These are phyloP conservation scores for Poeciliopsis turneri DNA, from an alignment of 2,797 vertebrate species.

Conservation along the genomic window DNA sequence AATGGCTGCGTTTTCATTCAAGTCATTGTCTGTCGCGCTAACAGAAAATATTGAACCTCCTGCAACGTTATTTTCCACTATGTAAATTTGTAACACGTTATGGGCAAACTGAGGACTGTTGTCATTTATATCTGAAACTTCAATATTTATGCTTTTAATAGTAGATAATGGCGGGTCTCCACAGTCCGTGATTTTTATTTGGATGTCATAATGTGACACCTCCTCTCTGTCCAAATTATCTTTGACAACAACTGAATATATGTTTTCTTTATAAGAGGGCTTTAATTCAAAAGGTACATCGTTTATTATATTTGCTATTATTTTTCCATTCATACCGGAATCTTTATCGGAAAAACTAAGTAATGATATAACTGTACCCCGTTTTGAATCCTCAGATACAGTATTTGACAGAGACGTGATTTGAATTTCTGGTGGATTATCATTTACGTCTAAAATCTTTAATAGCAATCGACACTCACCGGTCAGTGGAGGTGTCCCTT, in stretches of 20 bases:
- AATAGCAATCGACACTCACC: conserved; percentile 66
- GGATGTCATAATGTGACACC: conserved; percentile 72
- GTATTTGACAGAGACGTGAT: conserved; percentile 67
- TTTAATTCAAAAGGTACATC: conserved; percentile 63
- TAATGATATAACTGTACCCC: conserved; percentile 63
- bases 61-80: conserved; percentile 73
- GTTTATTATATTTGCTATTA: conserved; percentile 33
- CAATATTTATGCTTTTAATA: conserved; percentile 52
- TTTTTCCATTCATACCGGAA: conserved; percentile 52
- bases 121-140: conserved; percentile 76
- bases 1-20: conserved; percentile 65
- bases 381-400: conserved; percentile 68
- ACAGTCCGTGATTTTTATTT: conserved; percentile 79
- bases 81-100: conserved; percentile 67
- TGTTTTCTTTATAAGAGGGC: conserved; percentile 62
- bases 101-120: conserved; percentile 70
- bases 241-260: conserved; percentile 56
- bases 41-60: conserved; percentile 65
- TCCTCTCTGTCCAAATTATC: conserved; percentile 77
- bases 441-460: conserved; percentile 72
- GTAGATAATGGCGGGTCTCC: conserved; percentile 77
- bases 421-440: conserved; percentile 74
- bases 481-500: conserved; percentile 61
- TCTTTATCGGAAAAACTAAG: conserved; percentile 72
- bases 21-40: conserved; percentile 65